A percentile compares a stretch with the other conserved stretches of the same genome.
Evolutionary conservation across 2,113 vertebrate genomes (phyloP).

Genomic region (Alligator sinensis): DNA sequence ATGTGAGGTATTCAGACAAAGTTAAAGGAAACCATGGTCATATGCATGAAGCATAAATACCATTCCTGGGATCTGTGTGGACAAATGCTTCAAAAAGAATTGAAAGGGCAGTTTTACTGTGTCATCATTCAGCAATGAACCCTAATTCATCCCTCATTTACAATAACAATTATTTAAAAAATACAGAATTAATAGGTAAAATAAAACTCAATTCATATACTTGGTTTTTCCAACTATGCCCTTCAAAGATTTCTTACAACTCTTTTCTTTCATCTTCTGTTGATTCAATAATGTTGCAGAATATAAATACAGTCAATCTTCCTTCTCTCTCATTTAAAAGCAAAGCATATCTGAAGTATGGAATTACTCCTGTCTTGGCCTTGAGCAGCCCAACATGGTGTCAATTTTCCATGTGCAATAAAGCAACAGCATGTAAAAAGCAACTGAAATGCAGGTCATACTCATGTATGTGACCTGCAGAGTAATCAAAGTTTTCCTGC

Average conservation of each 20-base stretch:
- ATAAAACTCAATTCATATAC: background rate
- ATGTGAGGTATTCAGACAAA: no score
- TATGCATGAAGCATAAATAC: no score
- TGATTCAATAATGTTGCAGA: constrained; percentile 49
- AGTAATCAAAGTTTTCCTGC: constrained; percentile 73
- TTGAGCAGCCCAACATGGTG: constrained; percentile 57
- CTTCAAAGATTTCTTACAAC: constrained; percentile 47
- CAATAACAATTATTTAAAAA: background rate
- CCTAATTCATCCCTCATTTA: background rate
- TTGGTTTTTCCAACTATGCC: constrained; percentile 8
- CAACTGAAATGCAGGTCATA: constrained; percentile 73
- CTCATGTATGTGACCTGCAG: constrained; percentile 60
- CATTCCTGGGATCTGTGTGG: background rate
- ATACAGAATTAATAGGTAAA: background rate
- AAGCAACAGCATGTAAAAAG: constrained; percentile 64
- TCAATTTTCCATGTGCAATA: constrained; percentile 69
- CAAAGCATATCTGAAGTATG: constrained; percentile 26
- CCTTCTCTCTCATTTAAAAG: constrained; percentile 7
- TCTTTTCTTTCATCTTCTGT: constrained; percentile 49
- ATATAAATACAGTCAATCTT: constrained; percentile 52
- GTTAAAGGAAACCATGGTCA: no score
- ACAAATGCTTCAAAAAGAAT: background rate
- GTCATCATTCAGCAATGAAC: background rate
- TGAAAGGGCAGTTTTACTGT: background rate
- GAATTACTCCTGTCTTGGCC: constrained; percentile 55